Evolutionary conservation across 1,140 invertebrate genomes (phyloP).

Genomic region (Scaptomyza hsui): DNA sequence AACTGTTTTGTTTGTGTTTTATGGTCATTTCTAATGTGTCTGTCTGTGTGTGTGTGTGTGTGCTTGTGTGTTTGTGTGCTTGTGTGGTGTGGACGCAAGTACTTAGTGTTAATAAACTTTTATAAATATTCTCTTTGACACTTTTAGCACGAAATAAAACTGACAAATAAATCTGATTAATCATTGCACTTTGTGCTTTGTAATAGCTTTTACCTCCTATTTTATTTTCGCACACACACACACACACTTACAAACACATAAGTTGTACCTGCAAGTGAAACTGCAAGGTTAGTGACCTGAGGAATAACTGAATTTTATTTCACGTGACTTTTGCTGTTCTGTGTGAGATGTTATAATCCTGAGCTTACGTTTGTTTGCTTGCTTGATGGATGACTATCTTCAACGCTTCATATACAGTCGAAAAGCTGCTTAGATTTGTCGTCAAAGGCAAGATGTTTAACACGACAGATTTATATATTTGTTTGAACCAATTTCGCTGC

Average conservation of each 20-base stretch:
- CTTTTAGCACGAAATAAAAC: constrained; percentile 83
- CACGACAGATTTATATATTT: constrained; percentile 28
- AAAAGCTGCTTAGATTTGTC: constrained; percentile 35
- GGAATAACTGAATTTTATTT: constrained; percentile 25
- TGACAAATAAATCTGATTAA: constrained; percentile 83
- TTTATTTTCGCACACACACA: constrained; percentile 45
- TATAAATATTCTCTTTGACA: constrained; percentile 83
- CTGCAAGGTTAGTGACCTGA: constrained; percentile 37
- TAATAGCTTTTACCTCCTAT: constrained; percentile 65
- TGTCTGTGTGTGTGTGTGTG: constrained; percentile 30
- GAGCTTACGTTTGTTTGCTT: constrained; percentile 9
- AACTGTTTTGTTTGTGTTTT: constrained; percentile 80
- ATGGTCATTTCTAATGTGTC: constrained; percentile 78
- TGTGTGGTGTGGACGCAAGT: constrained; percentile 45
- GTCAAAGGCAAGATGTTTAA: constrained; percentile 3
- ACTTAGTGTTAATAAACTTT: constrained; percentile 83
- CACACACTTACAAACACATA: background rate
- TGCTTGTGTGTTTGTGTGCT: constrained; percentile 33
- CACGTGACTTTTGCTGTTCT: constrained; percentile 1
- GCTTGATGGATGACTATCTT: constrained; percentile 31
- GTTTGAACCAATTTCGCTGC: constrained; percentile 4
- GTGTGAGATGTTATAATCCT: constrained; percentile 37
- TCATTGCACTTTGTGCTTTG: constrained; percentile 77
- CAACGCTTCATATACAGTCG: constrained; percentile 16
- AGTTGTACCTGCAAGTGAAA: constrained; percentile 19